Evolutionary conservation across 2,888 invertebrate species (phyloP), one percentile per base, ranked within the genome.

Genomic region (Sycophila texana): DNA sequence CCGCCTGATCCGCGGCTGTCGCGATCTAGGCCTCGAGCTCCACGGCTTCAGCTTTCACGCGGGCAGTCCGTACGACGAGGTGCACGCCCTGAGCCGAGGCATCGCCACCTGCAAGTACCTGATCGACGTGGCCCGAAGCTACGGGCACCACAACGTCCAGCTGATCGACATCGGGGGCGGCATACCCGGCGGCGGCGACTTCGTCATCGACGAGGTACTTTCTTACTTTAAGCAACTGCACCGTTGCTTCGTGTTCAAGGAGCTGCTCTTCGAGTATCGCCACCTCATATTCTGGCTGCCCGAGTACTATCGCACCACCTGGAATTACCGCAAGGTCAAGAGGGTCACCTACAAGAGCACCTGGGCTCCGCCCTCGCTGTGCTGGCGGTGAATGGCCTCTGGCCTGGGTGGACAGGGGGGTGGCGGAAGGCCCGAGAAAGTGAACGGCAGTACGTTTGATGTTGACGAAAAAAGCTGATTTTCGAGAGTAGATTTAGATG

Each of bases 81-180:
- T 92, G 1, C 85, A 86, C 16, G 92, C 93, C 2, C 93, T 91
- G 83, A 87, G 87, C 16, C 90, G 89, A 16, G 93, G 93, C 57
- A 92, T 94, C 60, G 86, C 86, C 57, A 88, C 90, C 61, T 92
- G 93, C 60, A 88, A 91, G 72, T 85, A 87, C 47, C 90, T 93
- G 66, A 92, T 93, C 86, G 91, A 92, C 77, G 85, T 91, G 47
- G 92, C 91, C 0, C 84, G 86, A 47, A 83, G 89, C 4, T 85
- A 92, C 66, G 94, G 93, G 16, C 92, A 91, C 85, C 83, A 90
- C 16, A 91, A 93, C 86, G 87, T 89, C 22, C 86, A 92, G 53
- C 86, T 94, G 67, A 86, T 89, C 74, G 94, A 94, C 86, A 92
- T 94, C 82, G 94, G 94, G 2, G 94, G 93, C 13, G 94, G 94